Evolutionary conservation across 2,888 invertebrate genomes (phyloP), one percentile per base, ranked within the genome.

Genomic region (Coremacera marginata): DNA sequence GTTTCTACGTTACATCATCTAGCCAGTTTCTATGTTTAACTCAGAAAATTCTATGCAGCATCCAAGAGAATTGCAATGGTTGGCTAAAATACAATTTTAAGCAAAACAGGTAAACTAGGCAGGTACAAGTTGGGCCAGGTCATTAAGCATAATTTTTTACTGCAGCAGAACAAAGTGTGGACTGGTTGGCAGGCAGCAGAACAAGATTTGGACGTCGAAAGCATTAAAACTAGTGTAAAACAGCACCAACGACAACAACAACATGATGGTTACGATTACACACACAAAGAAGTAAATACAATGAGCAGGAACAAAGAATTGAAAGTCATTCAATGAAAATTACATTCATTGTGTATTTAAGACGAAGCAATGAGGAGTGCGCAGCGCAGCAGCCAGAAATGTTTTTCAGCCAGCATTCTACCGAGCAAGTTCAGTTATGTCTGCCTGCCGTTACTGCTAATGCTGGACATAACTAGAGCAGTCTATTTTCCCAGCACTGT

Each of bases 241-340:
- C 25, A 60, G 25, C 60, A 60, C 60, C 11, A 60, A 9, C 14
- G 27, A 7, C 25, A 60, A 11, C 55, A 55, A 55, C 60, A 60
- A 60, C 14, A 60, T 27, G 5, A 27, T 60, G 22, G 11, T 14
- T 57, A 57, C 19, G 22, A 57, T 25, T 31, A 31, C 14, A 2
- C 25, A 60, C 27, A 60, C 60, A 60, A 60, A 60, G 25, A 14
- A 60, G 25, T 27, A 27, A 27, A 25, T 27, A 27, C 25, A 60
- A 60, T 22, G 27, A 60, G 27, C 5, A 60, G 60, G 25, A 27
- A 27, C 60, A 25, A 60, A 67, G 75, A 68, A 75, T 75, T 67
- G 44, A 74, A 78, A 55, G 77, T 78, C 67, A 78, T 77, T 78
- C 76, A 57, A 34, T 77, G 37, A 76, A 60, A 79, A 82, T 78